phyloP scores from a whole-genome alignment of 2,888 invertebrate species.

The Spodoptera exigua region DNA sequence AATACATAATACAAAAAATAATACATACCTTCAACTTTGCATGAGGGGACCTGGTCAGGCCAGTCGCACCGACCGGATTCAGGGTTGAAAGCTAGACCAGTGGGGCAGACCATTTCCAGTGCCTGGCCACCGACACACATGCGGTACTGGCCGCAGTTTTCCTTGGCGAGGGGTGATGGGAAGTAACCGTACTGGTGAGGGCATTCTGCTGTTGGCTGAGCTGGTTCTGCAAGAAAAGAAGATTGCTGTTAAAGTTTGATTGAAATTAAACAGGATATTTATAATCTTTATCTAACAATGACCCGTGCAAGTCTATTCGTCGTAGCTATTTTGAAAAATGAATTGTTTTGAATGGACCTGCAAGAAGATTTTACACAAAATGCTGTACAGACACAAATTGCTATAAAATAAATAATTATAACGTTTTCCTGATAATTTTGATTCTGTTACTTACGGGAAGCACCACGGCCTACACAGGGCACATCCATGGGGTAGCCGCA shows the following conservation, averaged over 20 bases:
- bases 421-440: no score
- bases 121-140: slow-evolving; percentile 92
- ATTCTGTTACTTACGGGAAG: slow-evolving; percentile 87
- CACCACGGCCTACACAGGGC: slow-evolving; percentile 90
- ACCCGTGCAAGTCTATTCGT: slow-evolving; percentile 19
- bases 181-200: slow-evolving; percentile 95
- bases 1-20: no score
- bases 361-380: no score
- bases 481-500: slow-evolving; percentile 95
- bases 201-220: slow-evolving; percentile 91
- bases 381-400: no score
- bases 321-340: not conserved
- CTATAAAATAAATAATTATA: no score
- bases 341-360: no score
- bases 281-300: no score
- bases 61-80: slow-evolving; percentile 93
- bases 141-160: slow-evolving; percentile 92
- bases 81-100: slow-evolving; percentile 93
- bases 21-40: slow-evolving; percentile 88
- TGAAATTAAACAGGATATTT: no score
- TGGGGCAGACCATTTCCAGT: slow-evolving; percentile 91
- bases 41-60: slow-evolving; percentile 93
- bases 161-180: slow-evolving; percentile 69
- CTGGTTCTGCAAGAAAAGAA: slow-evolving; percentile 84
- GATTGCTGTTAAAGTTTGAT: not conserved